Conservation (phyloP, 2,113 vertebrate species). For the Monarcha castaneiventris region DNA sequence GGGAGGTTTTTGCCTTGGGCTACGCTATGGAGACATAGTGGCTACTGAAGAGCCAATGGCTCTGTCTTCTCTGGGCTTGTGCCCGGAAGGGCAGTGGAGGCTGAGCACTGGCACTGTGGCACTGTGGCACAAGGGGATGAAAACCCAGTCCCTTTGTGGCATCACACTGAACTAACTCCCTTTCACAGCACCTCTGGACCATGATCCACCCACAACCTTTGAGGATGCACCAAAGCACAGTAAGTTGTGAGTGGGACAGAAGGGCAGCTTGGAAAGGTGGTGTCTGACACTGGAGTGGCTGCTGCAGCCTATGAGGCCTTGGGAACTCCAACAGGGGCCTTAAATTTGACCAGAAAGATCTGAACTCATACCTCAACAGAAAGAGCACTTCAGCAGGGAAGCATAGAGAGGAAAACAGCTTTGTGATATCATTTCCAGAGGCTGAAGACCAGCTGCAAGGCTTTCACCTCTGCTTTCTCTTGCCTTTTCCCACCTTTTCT, state of each 20-base stretch:
- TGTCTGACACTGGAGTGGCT: background rate
- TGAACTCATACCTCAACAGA: background rate
- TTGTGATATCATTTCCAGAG: background rate
- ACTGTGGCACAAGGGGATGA: background rate
- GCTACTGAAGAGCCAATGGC: background rate
- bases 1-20: background rate
- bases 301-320: background rate
- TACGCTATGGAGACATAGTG: background rate
- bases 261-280: background rate
- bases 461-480: background rate
- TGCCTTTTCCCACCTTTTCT: background rate
- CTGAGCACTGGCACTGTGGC: background rate
- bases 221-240: background rate
- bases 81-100: background rate
- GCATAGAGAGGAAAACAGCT: background rate
- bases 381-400: background rate
- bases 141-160: background rate
- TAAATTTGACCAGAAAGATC: background rate
- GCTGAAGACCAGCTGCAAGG: background rate
- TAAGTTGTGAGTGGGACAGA: background rate
- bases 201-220: background rate
- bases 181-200: background rate
- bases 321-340: background rate
- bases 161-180: rapidly evolving
- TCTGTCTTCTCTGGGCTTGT: background rate